Evolutionary conservation across 2,797 vertebrate species (phyloP), one percentile per base, ranked within the genome.

Genomic region (Takifugu ocellatus): DNA sequence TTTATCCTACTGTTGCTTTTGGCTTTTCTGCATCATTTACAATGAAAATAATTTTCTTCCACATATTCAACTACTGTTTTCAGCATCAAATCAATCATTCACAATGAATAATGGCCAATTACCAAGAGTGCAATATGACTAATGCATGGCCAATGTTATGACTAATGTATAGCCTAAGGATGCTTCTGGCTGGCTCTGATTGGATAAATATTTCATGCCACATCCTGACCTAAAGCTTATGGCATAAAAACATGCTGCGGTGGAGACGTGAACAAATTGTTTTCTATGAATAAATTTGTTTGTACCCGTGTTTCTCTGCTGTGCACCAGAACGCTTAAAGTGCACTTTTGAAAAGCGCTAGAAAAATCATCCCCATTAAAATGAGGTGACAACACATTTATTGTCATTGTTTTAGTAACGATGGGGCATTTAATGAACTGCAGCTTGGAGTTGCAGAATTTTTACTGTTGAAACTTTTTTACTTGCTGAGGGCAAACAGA

Each of bases 181-280:
- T 64, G 62, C 78, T 66, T 63, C 65, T 71, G 74, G 56, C 66
- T 78, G 61, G 50, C 69, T 85, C 75, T 85, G 86, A 86, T 85
- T 85, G 81, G 81, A 83, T 83, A 83, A 84, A 87, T 88, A 85
- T 87, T 88, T 89, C 78, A 89, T 87, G 66, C 66, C 73, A 72
- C 57, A 63, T 66, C 29, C 66, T 68, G 74, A 83, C 78, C 81
- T 63, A 70, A 75, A 81, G 71, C 70, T 70, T 53, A 75, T 67
- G 81, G 77, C 79, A 78, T 72, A 52, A 72, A 70, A 82, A 77
- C 78, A 77, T 76, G 68, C 21, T 61, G 66, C 56, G 46, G 47
- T 25, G 53, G 71, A 36, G 52, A 77, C 68, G 63, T 69, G 69
- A 74, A 70, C 72, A 83, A 87, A 87, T 79, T 78, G 78, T 59